Base-by-base conservation (phyloP, 2,888 invertebrate species). In the Drosophila quinaria region DNA sequence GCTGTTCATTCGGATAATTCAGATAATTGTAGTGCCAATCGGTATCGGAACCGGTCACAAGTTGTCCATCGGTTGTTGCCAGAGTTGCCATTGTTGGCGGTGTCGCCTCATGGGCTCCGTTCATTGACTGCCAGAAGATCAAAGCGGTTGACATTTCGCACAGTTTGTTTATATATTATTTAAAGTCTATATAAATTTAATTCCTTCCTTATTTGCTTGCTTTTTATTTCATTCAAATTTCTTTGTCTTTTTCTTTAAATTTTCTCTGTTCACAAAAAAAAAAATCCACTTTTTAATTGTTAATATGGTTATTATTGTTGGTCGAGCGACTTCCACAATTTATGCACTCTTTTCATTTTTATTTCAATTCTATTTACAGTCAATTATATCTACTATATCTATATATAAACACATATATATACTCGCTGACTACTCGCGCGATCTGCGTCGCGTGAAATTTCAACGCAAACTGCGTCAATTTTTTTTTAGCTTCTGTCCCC, bases 111-210 rank as follows among this genome's bases (percentile, higher is more conserved):
- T 63, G 62, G 19, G 35, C 33, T 15, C 13, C 22, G n/a, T 81
- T 89, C 66, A 77, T 74, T 73, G 80, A 82, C 75, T 87, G 89
- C 90, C 89, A 90, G 61, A 80, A 88, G 61, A 90, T 58, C 64
- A 88, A 60, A 37, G 78, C 64, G 22, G 87, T 71, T 41, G 86
- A 90, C 88, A 86, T 89, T 58, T 66, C 70, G 52, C 19, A 9
- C 39, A 54, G 51, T 10, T 37, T 17, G 25, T 17, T n/a, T 19
- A 50, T 29, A 5, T 25, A 5, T 25, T 25, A 25, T 25, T 25
- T 5, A 25, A 25, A 25, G 25, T 25, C 25, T 25, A 6, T 25
- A 5, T 6, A 25, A 25, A 25, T 25, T 5, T 25, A 25, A 25
- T 25, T 25, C 5, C 25, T 25, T 25, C 25, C 25, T 25, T 25